Evolutionary conservation across 1,140 invertebrate genomes (phyloP).

Genomic region (Tetragnatha versicolor): DNA sequence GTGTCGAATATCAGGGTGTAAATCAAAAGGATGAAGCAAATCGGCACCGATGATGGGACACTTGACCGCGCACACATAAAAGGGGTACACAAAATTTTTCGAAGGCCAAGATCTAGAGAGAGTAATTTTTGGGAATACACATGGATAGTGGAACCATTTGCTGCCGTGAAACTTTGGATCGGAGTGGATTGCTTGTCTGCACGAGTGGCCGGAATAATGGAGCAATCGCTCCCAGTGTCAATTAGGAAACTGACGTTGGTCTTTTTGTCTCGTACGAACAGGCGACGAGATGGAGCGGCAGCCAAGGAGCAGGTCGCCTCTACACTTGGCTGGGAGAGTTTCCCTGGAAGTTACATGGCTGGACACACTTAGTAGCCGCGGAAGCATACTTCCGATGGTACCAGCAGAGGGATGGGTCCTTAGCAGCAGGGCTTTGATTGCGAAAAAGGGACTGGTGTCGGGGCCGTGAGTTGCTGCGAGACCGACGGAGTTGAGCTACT

Average conservation of each 20-base stretch:
- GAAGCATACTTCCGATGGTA: constrained; percentile 41
- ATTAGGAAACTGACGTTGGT: too few relatives aligned
- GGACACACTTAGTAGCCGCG: constrained; percentile 27
- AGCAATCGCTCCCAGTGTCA: constrained; percentile 36
- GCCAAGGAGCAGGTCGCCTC: background rate
- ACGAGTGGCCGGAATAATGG: background rate
- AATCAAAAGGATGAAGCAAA: constrained; percentile 38
- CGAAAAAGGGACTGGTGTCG: too few relatives aligned
- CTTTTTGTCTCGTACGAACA: constrained; percentile 26
- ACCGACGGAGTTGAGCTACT: background rate
- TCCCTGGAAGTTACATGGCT: constrained; percentile 3
- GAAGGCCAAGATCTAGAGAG: constrained; percentile 12
- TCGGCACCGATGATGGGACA: constrained; percentile 43
- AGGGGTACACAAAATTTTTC: constrained; percentile 14
- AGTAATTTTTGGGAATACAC: background rate
- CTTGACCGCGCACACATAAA: background rate
- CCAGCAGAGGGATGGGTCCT: too few relatives aligned
- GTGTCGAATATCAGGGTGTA: constrained; percentile 1
- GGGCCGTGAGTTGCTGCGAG: too few relatives aligned
- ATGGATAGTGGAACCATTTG: constrained; percentile 33
- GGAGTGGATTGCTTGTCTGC: background rate
- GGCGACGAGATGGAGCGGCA: constrained; percentile 12
- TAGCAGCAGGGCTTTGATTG: too few relatives aligned
- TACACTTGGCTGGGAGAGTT: background rate
- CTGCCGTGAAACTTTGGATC: constrained; percentile 1